Conservation (phyloP, 2,888 invertebrate species). For the Troglohyphantes excavatus region DNA sequence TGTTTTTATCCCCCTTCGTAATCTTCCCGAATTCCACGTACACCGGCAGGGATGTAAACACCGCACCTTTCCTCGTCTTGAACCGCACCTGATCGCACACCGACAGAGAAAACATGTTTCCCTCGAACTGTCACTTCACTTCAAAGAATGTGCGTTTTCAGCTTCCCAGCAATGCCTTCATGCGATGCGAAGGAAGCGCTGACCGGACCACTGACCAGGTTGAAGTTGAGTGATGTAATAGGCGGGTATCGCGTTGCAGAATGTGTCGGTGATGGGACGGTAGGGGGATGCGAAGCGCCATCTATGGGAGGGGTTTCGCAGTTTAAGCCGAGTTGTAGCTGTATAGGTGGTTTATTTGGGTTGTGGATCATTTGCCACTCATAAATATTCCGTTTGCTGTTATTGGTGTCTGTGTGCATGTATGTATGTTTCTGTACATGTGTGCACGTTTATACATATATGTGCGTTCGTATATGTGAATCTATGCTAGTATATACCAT, state of each 20-base stretch:
- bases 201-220: slow-evolving; percentile 13
- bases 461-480: too few relatives aligned
- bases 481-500: too few relatives aligned
- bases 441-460: too few relatives aligned
- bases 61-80: slow-evolving; percentile 76
- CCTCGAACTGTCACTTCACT: not conserved
- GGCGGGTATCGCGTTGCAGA: slow-evolving; percentile 10
- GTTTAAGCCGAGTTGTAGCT: slow-evolving; percentile 8
- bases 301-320: slow-evolving; percentile 22
- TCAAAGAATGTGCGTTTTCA: not conserved
- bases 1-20: slow-evolving; percentile 71
- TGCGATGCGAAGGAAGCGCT: not conserved
- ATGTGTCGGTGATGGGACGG: slow-evolving; percentile 20
- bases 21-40: slow-evolving; percentile 78
- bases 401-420: too few relatives aligned
- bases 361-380: too few relatives aligned
- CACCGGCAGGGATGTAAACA: slow-evolving; percentile 75
- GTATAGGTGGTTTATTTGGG: not conserved
- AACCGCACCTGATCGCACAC: slow-evolving; percentile 79
- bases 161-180: not conserved
- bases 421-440: too few relatives aligned
- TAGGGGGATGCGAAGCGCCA: slow-evolving; percentile 58
- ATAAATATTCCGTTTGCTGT: too few relatives aligned
- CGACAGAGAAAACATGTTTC: slow-evolving; percentile 79
- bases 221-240: slow-evolving; percentile 67